Conservation (phyloP, 2,888 invertebrate genomes). For the Calliscelio sp. region DNA sequence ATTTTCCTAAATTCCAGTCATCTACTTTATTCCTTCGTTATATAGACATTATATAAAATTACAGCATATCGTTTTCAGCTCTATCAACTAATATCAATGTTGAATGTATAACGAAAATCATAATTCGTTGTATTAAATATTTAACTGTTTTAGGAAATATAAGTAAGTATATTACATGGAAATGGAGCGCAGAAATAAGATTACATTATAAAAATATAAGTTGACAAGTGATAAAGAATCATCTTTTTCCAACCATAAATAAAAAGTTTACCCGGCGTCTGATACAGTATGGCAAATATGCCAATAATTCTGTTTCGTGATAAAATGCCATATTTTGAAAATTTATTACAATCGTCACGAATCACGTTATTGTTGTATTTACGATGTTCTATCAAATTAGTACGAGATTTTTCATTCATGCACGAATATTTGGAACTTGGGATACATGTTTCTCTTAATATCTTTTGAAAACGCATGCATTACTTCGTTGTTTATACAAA, state of each 20-base stretch:
- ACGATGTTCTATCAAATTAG: constrained; percentile 51
- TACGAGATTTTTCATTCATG: constrained; percentile 46
- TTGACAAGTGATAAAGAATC: constrained; percentile 61
- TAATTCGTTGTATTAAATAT: no score
- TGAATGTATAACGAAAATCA: no score
- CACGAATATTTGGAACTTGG: not conserved
- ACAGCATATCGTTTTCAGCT: not conserved
- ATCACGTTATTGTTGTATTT: constrained; percentile 47
- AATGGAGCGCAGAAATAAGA: not conserved
- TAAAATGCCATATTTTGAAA: constrained; percentile 48
- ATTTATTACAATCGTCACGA: constrained; percentile 64
- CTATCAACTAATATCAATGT: no score
- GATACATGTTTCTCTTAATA: constrained; percentile 18
- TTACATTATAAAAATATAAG: constrained; percentile 43
- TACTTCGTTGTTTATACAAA: constrained; percentile 6
- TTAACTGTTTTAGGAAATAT: no score
- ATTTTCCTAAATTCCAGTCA: no score
- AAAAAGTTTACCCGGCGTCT: constrained; percentile 44
- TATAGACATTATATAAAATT: not conserved
- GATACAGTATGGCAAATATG: constrained; percentile 62
- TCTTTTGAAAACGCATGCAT: constrained; percentile 7
- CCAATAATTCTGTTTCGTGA: constrained; percentile 65
- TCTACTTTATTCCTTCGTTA: not conserved
- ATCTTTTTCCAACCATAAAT: constrained; percentile 50
- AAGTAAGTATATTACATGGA: not conserved